These are phyloP conservation scores for Prionace glauca DNA, from an alignment of 2,797 vertebrate genomes.

Conservation along the genomic window DNA sequence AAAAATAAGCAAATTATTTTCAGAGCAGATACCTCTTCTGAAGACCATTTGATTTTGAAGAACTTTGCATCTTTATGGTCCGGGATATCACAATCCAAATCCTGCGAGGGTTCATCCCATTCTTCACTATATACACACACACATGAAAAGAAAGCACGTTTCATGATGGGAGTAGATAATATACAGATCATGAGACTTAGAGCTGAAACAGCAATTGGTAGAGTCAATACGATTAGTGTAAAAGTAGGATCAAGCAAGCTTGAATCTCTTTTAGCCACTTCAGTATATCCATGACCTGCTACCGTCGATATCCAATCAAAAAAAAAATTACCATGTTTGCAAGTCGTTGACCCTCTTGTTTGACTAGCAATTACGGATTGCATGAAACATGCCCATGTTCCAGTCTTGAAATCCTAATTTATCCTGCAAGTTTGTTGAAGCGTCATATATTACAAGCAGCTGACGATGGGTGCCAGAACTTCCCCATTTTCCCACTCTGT, in stretches of 20 bases:
- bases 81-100: slow-evolving; percentile 79
- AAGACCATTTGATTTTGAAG: slow-evolving; percentile 83
- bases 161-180: background rate
- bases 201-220: background rate
- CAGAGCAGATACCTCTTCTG: slow-evolving; percentile 71
- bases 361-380: background rate
- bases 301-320: too few relatives aligned
- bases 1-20: background rate
- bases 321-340: too few relatives aligned
- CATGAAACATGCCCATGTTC: too few relatives aligned
- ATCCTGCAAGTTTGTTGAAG: too few relatives aligned
- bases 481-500: too few relatives aligned
- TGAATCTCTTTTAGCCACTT: background rate
- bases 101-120: slow-evolving; percentile 75
- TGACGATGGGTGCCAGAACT: too few relatives aligned
- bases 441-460: too few relatives aligned
- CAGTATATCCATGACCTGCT: background rate
- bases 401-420: too few relatives aligned
- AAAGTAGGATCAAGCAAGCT: background rate
- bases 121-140: slow-evolving; percentile 67
- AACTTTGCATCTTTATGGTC: slow-evolving; percentile 77
- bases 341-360: background rate
- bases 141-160: background rate
- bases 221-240: background rate
- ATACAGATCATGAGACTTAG: background rate